Evolutionary conservation across 1,140 invertebrate genomes (phyloP).

Genomic region (Lineus longissimus): DNA sequence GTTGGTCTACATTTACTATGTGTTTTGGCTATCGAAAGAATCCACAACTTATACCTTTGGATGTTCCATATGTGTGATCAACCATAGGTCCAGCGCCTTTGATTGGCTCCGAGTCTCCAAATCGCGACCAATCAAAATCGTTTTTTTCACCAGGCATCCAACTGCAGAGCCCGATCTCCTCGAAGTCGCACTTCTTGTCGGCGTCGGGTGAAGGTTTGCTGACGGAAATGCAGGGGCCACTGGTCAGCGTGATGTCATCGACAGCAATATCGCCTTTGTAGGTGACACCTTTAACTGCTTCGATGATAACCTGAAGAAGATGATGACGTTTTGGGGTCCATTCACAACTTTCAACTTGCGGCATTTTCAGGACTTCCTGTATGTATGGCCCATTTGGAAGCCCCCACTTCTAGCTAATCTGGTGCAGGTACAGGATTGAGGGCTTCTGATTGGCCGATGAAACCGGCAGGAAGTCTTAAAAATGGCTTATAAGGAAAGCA

Average conservation of each 20-base stretch:
- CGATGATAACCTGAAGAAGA: conserved; percentile 16
- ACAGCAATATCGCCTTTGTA: conserved; percentile 67
- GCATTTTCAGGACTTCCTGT: no score
- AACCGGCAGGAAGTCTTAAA: no score
- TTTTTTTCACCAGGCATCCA: conserved; percentile 10
- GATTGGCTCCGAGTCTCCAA: background rate
- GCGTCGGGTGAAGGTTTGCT: background rate
- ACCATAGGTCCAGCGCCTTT: conserved; percentile 5
- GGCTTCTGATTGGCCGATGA: no score
- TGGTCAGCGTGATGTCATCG: conserved; percentile 58
- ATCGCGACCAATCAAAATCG: conserved; percentile 11
- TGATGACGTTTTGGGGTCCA: background rate
- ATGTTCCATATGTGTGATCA: conserved; percentile 17
- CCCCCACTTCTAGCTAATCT: no score
- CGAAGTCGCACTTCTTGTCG: background rate
- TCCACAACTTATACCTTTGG: no score
- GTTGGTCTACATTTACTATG: no score
- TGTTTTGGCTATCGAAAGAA: no score
- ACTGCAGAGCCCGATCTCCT: conserved; percentile 15
- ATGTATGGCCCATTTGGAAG: no score
- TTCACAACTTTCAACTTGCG: no score
- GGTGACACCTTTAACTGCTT: conserved; percentile 1
- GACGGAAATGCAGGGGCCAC: background rate
- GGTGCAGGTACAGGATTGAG: no score
- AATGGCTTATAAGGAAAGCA: no score